These are phyloP conservation scores for Temnopleurus reevesii DNA, from an alignment of 53 echinoderm and acorn worm genomes.

Conservation along the genomic window DNA sequence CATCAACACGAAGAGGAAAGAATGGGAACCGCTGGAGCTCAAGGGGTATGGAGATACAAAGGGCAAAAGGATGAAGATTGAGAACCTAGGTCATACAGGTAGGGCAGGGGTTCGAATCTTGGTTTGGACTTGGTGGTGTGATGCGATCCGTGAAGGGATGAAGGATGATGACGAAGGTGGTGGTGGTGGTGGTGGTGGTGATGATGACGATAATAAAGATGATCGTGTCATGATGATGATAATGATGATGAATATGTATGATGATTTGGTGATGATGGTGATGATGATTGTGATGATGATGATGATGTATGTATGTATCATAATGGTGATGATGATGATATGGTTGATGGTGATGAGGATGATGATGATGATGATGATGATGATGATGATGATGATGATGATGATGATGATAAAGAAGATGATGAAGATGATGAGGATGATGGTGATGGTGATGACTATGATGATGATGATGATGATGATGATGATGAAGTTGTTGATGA, in stretches of 20 bases:
- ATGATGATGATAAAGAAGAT: not conserved
- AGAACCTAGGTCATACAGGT: constrained; percentile 43
- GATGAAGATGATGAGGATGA: not conserved
- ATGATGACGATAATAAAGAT: constrained; percentile 1
- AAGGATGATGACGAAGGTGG: too few species aligned
- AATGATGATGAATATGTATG: not conserved
- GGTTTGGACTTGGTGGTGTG: not conserved
- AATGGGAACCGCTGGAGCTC: constrained; percentile 18
- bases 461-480: not conserved
- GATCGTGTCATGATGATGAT: not conserved
- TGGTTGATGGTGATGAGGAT: not conserved
- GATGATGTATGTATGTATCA: not conserved
- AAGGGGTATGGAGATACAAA: not conserved
- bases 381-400: not conserved
- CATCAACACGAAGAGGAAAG: constrained; percentile 33
- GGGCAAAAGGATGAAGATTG: constrained; percentile 18
- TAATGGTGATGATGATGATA: not conserved
- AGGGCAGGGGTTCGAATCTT: not conserved
- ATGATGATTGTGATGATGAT: not conserved
- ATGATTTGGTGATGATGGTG: not conserved
- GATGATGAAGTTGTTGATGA: not conserved
- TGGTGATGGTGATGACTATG: not conserved
- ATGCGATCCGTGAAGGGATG: not conserved
- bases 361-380: not conserved
- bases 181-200: constrained; percentile 11